Base-by-base conservation (phyloP, 2,797 vertebrate species). In the Cheirogaleus major region DNA sequence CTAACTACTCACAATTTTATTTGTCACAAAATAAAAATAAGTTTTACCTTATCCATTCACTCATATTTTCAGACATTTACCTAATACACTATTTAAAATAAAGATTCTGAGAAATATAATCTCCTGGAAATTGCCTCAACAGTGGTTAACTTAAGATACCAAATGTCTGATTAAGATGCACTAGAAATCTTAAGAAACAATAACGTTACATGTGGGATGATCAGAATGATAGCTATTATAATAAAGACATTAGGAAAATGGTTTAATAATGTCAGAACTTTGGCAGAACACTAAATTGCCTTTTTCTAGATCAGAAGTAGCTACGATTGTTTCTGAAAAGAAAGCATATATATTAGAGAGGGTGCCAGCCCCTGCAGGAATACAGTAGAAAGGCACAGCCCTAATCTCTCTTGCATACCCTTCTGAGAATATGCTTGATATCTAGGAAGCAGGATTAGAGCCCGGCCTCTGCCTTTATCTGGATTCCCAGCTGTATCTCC, bases 171-270 rank as follows among this genome's bases (percentile, higher is more conserved):
- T 92, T 92, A 97, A 94, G 94, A 89, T 80, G 63, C 76, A 78
- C 91, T 94, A 97, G 94, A 97, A 98, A 96, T 2, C 83, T 91
- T 94, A 96, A 97, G 96, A 94, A 98, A 98, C 73, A 97, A 95
- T 97, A 97, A 91, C 48, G 65, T 97, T 96, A 75, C 27, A 63
- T 48, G 95, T 97, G 92, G 87, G 95, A 97, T 78, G 89, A 96
- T 89, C 95, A 96, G 95, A 98, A 96, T 59, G 90, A 95, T 97
- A 96, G 96, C 69, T 95, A 6, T 96, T 97, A 89, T 97, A 97
- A 97, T 98, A 96, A 96, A 97, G 93, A 97, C 97, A 97, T 98
- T 96, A 96, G 85, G 80, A 89, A 95, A 79, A 97, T 97, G 91
- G 93, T 63, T 97, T 95, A 98, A 94, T 97, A 98, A 96, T 85